Base-by-base conservation (phyloP, 2,888 invertebrate species). In the Sphaerophoria rueppellii region DNA sequence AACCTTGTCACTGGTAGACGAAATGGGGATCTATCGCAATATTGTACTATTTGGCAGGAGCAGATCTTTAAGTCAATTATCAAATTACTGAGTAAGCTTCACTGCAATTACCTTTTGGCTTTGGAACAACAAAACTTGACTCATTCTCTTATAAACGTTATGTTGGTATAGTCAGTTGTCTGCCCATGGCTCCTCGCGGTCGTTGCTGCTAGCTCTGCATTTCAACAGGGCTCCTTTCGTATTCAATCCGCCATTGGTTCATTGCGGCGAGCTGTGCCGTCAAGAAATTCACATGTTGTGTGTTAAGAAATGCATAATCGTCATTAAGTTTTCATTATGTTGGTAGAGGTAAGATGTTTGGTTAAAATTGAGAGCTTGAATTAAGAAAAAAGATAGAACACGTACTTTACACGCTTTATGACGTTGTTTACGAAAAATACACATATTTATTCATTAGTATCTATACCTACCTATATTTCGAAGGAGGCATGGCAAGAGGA, bases 51-150 rank as follows among this genome's bases (percentile, higher is more conserved):
- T 82, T 78, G 77, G 61, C 61, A 73, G 73, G 73, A 82, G 72
- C 57, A 24, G 82, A 61, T 82, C 72, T 78, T 55, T 69, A 78
- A 82, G 78, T 70, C 55, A 78, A 82, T 82, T 82, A 82, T 78
- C 72, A 78, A 82, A 82, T 82, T 82, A 82, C 78, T 69, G 61
- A 73, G 69, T 70, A 69, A 69, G 77, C 78, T 82, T 69, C 77
- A 77, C 73, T 78, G 77, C 63, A 77, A 82, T 82, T 78, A 77
- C 69, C 55, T 61, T 35, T 50, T 43, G 63, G 77, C 73, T 55
- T 55, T 50, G 35, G 43, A 14, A 48, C 34, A 12, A n/a, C 34
- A 14, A 5, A 43, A 6, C 1, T 60, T 1, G 6, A 52, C 9
- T 16, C n/a, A 34, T 34, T 46, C n/a, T 48, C 46, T 24, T 50